Conservation (phyloP, 1,140 invertebrate species). For the Asobara japonica region DNA sequence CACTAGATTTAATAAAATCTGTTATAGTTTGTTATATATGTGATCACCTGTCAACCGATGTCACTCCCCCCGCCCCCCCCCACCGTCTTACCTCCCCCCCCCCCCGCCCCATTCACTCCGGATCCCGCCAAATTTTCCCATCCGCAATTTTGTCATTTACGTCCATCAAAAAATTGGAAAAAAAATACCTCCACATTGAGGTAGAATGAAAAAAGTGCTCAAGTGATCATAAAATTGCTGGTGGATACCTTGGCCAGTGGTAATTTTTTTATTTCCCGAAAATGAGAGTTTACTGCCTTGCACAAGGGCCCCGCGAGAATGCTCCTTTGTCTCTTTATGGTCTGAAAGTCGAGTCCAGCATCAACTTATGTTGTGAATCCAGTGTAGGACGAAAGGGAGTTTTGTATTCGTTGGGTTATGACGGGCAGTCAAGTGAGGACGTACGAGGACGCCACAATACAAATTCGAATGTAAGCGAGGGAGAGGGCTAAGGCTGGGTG, state of each 20-base stretch:
- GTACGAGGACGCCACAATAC: conserved; percentile 19
- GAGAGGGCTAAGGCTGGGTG: background rate
- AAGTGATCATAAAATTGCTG: conserved; percentile 18
- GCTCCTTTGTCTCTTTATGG: conserved; percentile 66
- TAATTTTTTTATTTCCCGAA: conserved; percentile 56
- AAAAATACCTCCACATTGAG: too few relatives aligned
- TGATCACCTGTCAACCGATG: too few relatives aligned
- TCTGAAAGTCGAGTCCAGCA: conserved; percentile 59
- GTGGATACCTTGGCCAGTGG: conserved; percentile 37
- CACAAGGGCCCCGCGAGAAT: conserved; percentile 45
- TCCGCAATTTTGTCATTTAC: too few relatives aligned
- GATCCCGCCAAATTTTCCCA: too few relatives aligned
- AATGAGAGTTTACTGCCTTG: conserved; percentile 62
- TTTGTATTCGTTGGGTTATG: background rate
- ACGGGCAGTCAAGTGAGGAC: background rate
- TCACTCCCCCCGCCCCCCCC: too few relatives aligned
- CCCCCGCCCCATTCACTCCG: too few relatives aligned
- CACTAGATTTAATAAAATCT: too few relatives aligned
- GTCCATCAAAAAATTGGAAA: too few relatives aligned
- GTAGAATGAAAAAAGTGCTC: background rate
- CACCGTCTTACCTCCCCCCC: too few relatives aligned
- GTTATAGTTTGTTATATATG: too few relatives aligned
- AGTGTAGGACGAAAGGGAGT: conserved; percentile 13
- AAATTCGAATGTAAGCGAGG: background rate
- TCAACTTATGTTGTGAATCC: conserved; percentile 27